Conservation (phyloP, 2,888 invertebrate species). For the Synergus umbraculus region DNA sequence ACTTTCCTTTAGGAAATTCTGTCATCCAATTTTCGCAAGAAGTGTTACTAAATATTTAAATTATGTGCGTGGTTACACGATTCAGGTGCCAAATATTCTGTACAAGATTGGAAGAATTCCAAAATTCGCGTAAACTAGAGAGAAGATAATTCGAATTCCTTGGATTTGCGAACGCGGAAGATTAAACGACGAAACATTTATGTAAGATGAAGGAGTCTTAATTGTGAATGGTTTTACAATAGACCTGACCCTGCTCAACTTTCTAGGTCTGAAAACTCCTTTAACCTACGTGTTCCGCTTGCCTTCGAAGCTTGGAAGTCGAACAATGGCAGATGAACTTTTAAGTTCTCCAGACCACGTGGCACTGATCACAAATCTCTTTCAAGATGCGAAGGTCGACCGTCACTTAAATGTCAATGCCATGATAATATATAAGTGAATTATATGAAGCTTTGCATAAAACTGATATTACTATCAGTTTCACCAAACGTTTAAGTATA, state of each 20-base stretch:
- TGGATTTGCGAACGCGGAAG: slow-evolving; percentile 4
- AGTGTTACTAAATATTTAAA: not conserved
- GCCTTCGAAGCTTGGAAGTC: not conserved
- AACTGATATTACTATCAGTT: not conserved
- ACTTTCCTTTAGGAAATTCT: not conserved
- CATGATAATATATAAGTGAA: slow-evolving; percentile 7
- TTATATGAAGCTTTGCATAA: not conserved
- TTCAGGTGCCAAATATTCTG: slow-evolving; percentile 46
- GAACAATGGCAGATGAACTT: slow-evolving; percentile 8
- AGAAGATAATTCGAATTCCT: slow-evolving; percentile 28
- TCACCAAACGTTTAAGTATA: not conserved
- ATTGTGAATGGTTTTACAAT: slow-evolving; percentile 43
- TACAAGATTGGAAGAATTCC: slow-evolving; percentile 49
- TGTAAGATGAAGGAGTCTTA: slow-evolving; percentile 11
- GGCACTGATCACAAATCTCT: slow-evolving; percentile 37
- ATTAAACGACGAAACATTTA: slow-evolving; percentile 6
- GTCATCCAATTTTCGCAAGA: not conserved
- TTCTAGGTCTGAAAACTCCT: slow-evolving; percentile 11
- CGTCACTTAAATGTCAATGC: slow-evolving; percentile 33
- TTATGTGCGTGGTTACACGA: not conserved
- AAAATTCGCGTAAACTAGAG: slow-evolving; percentile 42
- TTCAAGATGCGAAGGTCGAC: slow-evolving; percentile 28
- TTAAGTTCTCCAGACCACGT: slow-evolving; percentile 9
- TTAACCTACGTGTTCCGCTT: slow-evolving; percentile 1
- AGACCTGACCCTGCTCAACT: slow-evolving; percentile 44